Conservation (phyloP, 2,797 vertebrate species). For the Protosalanx chinensis region DNA sequence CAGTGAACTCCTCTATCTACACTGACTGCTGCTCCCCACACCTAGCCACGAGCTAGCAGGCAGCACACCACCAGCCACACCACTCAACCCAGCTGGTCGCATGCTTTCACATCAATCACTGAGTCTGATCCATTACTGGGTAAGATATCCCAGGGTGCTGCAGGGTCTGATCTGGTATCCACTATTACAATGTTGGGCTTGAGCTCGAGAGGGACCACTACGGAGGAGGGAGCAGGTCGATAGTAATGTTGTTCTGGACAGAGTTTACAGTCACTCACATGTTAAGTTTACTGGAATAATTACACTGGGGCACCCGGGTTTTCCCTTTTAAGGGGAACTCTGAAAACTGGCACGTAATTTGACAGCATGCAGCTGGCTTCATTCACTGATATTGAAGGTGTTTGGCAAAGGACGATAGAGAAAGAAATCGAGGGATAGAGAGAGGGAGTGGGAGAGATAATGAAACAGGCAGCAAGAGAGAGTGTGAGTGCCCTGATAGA, state of each 20-base stretch:
- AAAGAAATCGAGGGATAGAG: not conserved
- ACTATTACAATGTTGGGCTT: slow-evolving; percentile 17
- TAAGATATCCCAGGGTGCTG: slow-evolving; percentile 5
- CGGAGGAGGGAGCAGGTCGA: slow-evolving; percentile 35
- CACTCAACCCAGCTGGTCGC: no score
- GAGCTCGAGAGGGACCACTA: slow-evolving; percentile 26
- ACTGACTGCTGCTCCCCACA: not conserved
- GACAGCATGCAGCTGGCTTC: slow-evolving; percentile 30
- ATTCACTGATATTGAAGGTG: not conserved
- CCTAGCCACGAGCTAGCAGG: no score
- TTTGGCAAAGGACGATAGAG: not conserved
- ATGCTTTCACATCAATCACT: no score
- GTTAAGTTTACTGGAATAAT: slow-evolving; percentile 40
- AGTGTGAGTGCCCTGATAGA: slow-evolving; percentile 10
- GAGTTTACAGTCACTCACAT: slow-evolving; percentile 50
- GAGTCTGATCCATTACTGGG: slow-evolving; percentile 12
- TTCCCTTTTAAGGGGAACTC: slow-evolving; percentile 69
- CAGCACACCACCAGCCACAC: no score
- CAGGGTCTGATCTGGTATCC: slow-evolving; percentile 42
- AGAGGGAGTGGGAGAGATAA: not conserved
- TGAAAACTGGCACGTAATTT: slow-evolving; percentile 28
- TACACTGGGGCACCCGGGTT: slow-evolving; percentile 38
- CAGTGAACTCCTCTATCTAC: not conserved
- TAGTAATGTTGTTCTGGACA: slow-evolving; percentile 60
- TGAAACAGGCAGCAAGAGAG: slow-evolving; percentile 11